These are phyloP conservation scores for Diarsia brunnea DNA, from an alignment of 2,888 invertebrate species.

Conservation along the genomic window DNA sequence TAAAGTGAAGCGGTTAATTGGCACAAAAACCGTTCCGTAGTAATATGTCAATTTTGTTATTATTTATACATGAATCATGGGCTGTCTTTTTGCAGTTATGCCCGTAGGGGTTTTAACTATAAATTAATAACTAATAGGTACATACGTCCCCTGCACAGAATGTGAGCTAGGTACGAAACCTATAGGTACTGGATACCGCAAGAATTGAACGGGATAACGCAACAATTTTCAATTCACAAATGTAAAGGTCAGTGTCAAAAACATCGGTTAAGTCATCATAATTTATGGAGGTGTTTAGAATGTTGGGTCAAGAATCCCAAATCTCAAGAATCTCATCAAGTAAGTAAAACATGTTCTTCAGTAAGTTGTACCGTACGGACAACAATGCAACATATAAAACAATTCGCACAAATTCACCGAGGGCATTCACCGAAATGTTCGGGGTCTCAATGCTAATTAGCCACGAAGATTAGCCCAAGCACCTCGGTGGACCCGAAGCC, in stretches of 20 bases:
- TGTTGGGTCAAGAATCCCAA: slow-evolving; percentile 8
- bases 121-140: not conserved
- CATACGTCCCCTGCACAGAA: not conserved
- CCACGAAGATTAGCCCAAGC: slow-evolving; percentile 81
- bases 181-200: not conserved
- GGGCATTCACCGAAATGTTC: slow-evolving; percentile 88
- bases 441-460: slow-evolving; percentile 84
- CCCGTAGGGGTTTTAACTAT: not conserved
- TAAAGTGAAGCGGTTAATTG: slow-evolving; percentile 45
- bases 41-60: slow-evolving; percentile 1
- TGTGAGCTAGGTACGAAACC: not conserved
- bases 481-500: slow-evolving; percentile 62
- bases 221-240: not conserved
- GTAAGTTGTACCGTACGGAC: slow-evolving; percentile 37
- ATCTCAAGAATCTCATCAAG: slow-evolving; percentile 47
- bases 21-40: slow-evolving; percentile 38
- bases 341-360: slow-evolving; percentile 7
- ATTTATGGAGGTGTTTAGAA: slow-evolving; percentile 26
- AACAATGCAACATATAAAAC: slow-evolving; percentile 67
- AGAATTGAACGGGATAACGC: not conserved
- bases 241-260: not conserved
- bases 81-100: not conserved
- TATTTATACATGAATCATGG: not conserved
- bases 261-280: slow-evolving; percentile 7
- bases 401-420: slow-evolving; percentile 72